phyloP scores from a whole-genome alignment of 2,888 invertebrate genomes.

The Athalia cordata region DNA sequence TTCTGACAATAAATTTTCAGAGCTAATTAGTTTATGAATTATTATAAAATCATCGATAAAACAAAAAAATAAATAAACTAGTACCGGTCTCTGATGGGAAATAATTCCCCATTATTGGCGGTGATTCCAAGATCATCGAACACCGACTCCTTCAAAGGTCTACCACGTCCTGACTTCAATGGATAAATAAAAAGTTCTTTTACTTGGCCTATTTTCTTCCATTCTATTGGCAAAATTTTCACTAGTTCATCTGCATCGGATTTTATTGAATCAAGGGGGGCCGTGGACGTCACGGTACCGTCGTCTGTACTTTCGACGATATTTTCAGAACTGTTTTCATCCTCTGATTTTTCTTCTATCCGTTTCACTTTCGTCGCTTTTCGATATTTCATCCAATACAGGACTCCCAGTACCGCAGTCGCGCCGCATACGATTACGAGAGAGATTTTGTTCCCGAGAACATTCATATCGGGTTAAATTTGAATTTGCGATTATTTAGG shows the following conservation, averaged over 20 bases:
- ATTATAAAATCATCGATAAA: background rate
- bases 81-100: constrained; percentile 62
- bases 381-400: constrained; percentile 28
- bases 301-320: background rate
- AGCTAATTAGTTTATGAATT: background rate
- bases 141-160: constrained; percentile 59
- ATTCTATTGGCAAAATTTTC: constrained; percentile 52
- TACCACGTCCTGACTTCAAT: constrained; percentile 72
- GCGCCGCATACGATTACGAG: constrained; percentile 27
- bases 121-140: constrained; percentile 68
- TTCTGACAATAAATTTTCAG: constrained; percentile 62
- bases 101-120: constrained; percentile 50
- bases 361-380: background rate
- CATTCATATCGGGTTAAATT: constrained; percentile 13
- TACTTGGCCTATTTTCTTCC: constrained; percentile 69
- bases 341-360: background rate
- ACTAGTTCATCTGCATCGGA: background rate
- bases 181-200: constrained; percentile 70
- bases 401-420: constrained; percentile 10
- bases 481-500: background rate
- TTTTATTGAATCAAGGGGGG: background rate
- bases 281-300: background rate
- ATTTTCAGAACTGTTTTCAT: background rate
- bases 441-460: constrained; percentile 3
- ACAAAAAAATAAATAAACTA: background rate